Evolutionary conservation across 2,113 vertebrate species (phyloP), one percentile per base, ranked within the genome.

Genomic region (Cavia porcellus): DNA sequence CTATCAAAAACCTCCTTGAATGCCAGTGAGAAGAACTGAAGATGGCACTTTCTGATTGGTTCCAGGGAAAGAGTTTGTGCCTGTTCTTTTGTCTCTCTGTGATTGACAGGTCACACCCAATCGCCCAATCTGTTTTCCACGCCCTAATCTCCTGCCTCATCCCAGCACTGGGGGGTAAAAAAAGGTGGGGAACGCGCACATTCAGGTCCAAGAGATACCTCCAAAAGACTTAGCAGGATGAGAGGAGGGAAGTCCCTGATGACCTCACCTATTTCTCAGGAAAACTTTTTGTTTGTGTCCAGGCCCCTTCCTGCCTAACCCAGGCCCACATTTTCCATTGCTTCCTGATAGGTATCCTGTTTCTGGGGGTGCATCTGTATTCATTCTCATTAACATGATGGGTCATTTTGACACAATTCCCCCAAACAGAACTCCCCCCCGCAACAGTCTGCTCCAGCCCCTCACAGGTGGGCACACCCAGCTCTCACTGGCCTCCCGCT

Each of bases 361-460:
- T 3, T 9, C 50, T 47, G 17, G 64, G 74, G n/a, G n/a, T n/a
- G n/a, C n/a, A n/a, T n/a, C n/a, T n/a, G n/a, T n/a, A n/a, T n/a
- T n/a, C n/a, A n/a, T n/a, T n/a, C n/a, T n/a, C n/a, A n/a, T n/a
- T n/a, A n/a, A n/a, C n/a, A n/a, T n/a, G n/a, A n/a, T n/a, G n/a
- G n/a, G n/a, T n/a, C n/a, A n/a, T n/a, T n/a, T n/a, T n/a, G n/a
- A n/a, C n/a, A n/a, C n/a, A n/a, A n/a, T n/a, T n/a, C n/a, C 55
- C 28, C 13, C 80, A 45, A 30, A 42, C 35, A 35, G 9, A 3
- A 42, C 42, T 57, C 3, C 0, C 25, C 13, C 3, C 32, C 52
- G 3, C 28, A 7, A 0, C 9, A 47, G 64, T 19, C 32, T 1
- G 0, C 8, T 28, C 42, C 75, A 17, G 15, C 30, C 24, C 47